phyloP scores from a whole-genome alignment of 2,888 invertebrate species.

The Nomada ferruginata region DNA sequence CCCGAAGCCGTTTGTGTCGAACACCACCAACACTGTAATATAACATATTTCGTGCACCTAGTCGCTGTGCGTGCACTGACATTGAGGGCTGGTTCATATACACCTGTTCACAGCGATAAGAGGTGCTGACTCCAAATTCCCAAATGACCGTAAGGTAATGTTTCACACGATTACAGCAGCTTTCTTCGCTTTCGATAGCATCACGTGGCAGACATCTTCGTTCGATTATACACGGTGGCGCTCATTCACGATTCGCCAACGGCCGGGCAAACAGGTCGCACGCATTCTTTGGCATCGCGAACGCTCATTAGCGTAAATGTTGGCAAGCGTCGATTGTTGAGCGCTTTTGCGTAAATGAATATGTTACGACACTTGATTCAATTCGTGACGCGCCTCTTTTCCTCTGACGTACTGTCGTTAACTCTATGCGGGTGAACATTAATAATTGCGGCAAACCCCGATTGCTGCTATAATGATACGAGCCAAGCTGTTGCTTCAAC shows the following conservation, averaged over 20 bases:
- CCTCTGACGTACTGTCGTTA: background rate
- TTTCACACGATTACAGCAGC: slow-evolving; percentile 8
- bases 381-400: slow-evolving; percentile 29
- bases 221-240: slow-evolving; percentile 10
- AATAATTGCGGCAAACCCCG: background rate
- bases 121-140: background rate
- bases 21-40: background rate
- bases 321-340: slow-evolving; percentile 40
- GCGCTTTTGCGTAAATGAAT: slow-evolving; percentile 19
- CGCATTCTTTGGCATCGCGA: slow-evolving; percentile 51
- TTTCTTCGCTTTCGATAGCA: background rate
- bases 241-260: slow-evolving; percentile 41
- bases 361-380: slow-evolving; percentile 15
- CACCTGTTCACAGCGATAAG: background rate
- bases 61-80: background rate
- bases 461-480: background rate
- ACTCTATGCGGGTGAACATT: background rate
- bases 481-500: too few relatives aligned
- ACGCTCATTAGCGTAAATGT: slow-evolving; percentile 3
- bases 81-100: background rate
- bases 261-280: slow-evolving; percentile 38
- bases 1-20: slow-evolving; percentile 28
- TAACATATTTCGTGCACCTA: slow-evolving; percentile 4
- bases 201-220: slow-evolving; percentile 51
- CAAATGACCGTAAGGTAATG: slow-evolving; percentile 62